phyloP scores from a whole-genome alignment of 2,797 vertebrate species.

The Gouania willdenowi region DNA sequence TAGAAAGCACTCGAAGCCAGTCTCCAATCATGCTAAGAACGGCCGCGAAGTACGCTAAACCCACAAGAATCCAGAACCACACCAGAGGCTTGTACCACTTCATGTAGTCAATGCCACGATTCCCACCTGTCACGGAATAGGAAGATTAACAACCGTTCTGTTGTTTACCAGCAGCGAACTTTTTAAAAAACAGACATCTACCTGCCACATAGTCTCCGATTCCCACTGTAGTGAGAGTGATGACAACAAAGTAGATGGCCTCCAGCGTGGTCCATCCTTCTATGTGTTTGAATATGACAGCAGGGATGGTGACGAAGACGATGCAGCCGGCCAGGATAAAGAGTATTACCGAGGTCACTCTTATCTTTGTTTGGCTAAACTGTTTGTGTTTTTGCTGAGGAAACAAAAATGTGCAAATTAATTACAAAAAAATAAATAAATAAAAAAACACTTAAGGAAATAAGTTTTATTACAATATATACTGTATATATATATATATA shows the following conservation, averaged over 20 bases:
- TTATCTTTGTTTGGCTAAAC: conserved; percentile 98
- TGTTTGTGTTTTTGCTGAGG: conserved; percentile 92
- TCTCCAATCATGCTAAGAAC: conserved; percentile 99
- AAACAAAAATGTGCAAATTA: conserved; percentile 18
- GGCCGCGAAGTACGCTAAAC: conserved; percentile 95
- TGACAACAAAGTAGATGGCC: conserved; percentile 96
- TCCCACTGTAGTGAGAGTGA: conserved; percentile 94
- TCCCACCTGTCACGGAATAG: conserved; percentile 78
- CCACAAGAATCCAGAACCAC: conserved; percentile 98
- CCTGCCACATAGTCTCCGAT: conserved; percentile 99
- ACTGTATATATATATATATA: too few relatives aligned
- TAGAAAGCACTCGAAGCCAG: conserved; percentile 94
- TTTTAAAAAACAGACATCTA: conserved; percentile 36
- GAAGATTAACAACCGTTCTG: neutral
- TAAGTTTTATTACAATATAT: too few relatives aligned
- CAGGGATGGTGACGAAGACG: conserved; percentile 95
- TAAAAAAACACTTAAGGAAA: too few relatives aligned
- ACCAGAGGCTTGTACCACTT: conserved; percentile 97
- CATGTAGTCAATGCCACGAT: conserved; percentile 84
- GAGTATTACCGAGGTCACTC: conserved; percentile 92
- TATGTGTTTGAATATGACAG: conserved; percentile 91
- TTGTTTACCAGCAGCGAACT: neutral
- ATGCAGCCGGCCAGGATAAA: conserved; percentile 95
- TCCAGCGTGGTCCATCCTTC: conserved; percentile 94
- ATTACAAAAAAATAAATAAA: too few relatives aligned